These are phyloP conservation scores for Drosophila saltans DNA, from an alignment of 1,140 invertebrate genomes.

Conservation along the genomic window DNA sequence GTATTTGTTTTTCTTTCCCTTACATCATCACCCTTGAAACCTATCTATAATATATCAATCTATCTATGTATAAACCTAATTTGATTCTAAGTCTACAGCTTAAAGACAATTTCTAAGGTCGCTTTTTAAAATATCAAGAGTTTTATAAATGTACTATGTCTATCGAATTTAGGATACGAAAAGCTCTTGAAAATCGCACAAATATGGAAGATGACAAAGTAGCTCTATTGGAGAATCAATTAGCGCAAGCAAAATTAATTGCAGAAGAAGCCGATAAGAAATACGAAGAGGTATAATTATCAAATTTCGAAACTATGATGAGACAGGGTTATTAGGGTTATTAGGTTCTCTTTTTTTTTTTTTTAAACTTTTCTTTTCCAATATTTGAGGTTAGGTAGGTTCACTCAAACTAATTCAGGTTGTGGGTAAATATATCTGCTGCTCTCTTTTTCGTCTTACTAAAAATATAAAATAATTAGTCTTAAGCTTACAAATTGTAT, in stretches of 20 bases:
- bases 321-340: slow-evolving; percentile 80
- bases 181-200: slow-evolving; percentile 98
- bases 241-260: slow-evolving; percentile 98
- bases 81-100: slow-evolving; percentile 62
- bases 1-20: slow-evolving; percentile 72
- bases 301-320: slow-evolving; percentile 44
- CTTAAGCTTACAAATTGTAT: slow-evolving; percentile 43
- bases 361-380: slow-evolving; percentile 2
- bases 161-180: slow-evolving; percentile 93
- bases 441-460: slow-evolving; percentile 54
- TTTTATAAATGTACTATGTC: slow-evolving; percentile 49
- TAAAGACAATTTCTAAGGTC: slow-evolving; percentile 49
- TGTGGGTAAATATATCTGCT: slow-evolving; percentile 63
- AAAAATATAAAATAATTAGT: slow-evolving; percentile 24
- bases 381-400: slow-evolving; percentile 71
- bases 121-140: slow-evolving; percentile 34
- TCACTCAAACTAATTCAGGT: slow-evolving; percentile 63
- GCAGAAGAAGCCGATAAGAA: slow-evolving; percentile 99
- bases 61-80: slow-evolving; percentile 33
- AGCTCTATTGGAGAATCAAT: slow-evolving; percentile 95
- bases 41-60: too few species aligned
- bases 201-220: slow-evolving; percentile 99
- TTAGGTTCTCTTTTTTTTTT: slow-evolving; percentile 7
- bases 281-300: slow-evolving; percentile 96
- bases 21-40: neutral